Evolutionary conservation across 2,113 vertebrate species (phyloP), one percentile per base, ranked within the genome.

Genomic region (Scophthalmus maximus): DNA sequence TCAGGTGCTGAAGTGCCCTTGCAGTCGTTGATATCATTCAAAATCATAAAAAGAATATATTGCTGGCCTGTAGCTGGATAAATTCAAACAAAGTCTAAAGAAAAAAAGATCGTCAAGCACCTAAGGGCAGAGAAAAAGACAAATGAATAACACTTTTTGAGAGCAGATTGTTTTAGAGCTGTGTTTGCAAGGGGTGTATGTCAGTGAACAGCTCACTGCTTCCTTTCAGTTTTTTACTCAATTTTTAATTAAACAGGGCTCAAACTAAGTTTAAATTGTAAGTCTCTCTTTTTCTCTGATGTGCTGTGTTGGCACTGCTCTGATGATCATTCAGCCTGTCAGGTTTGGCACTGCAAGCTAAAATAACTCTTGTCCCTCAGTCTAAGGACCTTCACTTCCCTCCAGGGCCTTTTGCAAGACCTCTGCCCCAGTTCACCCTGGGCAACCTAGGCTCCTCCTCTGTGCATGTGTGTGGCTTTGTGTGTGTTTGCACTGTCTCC

Each of bases 341-440:
- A 85, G 74, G 65, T 78, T 79, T 57, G 78, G 61, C 72, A 49
- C 50, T 25, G 72, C 56, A 50, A 57, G 57, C 63, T 53, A 80
- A 86, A 90, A 85, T 78, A 87, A 83, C 78, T 83, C 68, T 59
- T 46, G 78, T 79, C 73, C 79, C 78, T 64, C 73, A 89, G 63
- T 85, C 36, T 38, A 73, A 90, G 78, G 82, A 90, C 84, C 88
- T 87, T 86, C 80, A 53, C 74, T 88, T 84, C 75, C 85, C 85
- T 81, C 59, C 65, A 46, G 72, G 76, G 83, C 73, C 78, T 89
- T 88, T 74, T 65, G 70, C 71, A 81, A 89, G 89, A 92, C 89
- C 91, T 92, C 88, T 92, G 82, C 69, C 88, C 90, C 73, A 92
- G 84, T 91, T 92, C 90, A 92, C 87, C 86, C 87, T 62, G 91